Percentiles rank a stretch among this genome's conserved stretches.
Conservation (phyloP, 2,888 invertebrate species). For the Oligia strigilis region DNA sequence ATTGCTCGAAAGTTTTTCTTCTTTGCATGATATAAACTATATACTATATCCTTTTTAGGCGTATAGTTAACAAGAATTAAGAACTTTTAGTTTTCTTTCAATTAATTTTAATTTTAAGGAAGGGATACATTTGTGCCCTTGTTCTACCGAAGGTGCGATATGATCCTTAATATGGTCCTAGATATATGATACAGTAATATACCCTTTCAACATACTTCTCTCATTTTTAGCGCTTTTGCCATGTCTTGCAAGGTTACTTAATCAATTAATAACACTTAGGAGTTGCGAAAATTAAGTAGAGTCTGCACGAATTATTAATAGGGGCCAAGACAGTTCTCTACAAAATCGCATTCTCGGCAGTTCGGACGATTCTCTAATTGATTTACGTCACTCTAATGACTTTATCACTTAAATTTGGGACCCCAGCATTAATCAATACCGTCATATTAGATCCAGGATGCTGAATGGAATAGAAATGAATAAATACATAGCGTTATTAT, state of each 20-base stretch:
- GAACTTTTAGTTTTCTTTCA: too few relatives aligned
- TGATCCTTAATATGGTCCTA: not conserved
- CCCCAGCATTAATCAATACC: conserved; percentile 42
- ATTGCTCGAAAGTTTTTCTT: too few relatives aligned
- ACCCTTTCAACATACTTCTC: not conserved
- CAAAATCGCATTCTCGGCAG: not conserved
- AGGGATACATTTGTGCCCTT: too few relatives aligned
- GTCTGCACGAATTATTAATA: conserved; percentile 22
- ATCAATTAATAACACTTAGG: not conserved
- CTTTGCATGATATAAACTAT: too few relatives aligned
- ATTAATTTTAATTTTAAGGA: too few relatives aligned
- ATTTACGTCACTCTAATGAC: conserved; percentile 47
- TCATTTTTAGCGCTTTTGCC: not conserved
- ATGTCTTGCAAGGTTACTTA: not conserved
- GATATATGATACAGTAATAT: not conserved
- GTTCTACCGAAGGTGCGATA: too few relatives aligned
- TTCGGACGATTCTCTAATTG: conserved; percentile 30
- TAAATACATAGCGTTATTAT: not conserved
- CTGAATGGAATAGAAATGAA: conserved; percentile 10
- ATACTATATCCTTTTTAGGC: too few relatives aligned
- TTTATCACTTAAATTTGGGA: conserved; percentile 27
- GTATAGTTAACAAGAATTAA: too few relatives aligned
- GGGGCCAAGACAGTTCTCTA: not conserved
- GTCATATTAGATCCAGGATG: not conserved
- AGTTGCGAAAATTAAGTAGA: not conserved